These are phyloP conservation scores for Diploscapter pachys DNA, from an alignment of 1,140 invertebrate genomes.

Conservation along the genomic window DNA sequence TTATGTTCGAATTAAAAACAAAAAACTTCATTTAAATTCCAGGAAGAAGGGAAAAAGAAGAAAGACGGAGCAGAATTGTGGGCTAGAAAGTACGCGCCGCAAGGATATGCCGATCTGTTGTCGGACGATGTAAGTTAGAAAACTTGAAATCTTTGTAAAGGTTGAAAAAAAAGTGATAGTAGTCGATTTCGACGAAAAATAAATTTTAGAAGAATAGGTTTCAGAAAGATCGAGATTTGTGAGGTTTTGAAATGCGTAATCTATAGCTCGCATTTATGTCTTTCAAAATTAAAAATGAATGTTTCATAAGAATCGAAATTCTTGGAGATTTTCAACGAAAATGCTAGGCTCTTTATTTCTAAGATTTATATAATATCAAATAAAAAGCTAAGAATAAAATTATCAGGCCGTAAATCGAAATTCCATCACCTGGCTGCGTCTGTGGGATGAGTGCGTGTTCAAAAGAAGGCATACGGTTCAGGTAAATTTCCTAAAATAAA, in stretches of 20 bases:
- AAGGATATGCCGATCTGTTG: slow-evolving; percentile 78
- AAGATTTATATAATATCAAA: not conserved
- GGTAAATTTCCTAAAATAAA: not conserved
- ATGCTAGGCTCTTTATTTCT: no score
- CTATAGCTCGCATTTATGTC: no score
- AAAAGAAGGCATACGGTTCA: slow-evolving; percentile 12
- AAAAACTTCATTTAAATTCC: no score
- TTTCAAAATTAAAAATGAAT: no score
- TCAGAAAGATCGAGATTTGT: not conserved
- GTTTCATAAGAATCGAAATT: not conserved
- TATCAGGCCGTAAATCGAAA: slow-evolving; percentile 74
- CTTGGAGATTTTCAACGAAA: no score
- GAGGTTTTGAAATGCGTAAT: not conserved
- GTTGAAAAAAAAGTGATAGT: no score
- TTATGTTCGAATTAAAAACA: no score
- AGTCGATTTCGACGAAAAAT: no score
- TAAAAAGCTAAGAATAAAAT: not conserved
- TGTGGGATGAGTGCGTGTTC: slow-evolving; percentile 88
- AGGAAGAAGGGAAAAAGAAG: no score
- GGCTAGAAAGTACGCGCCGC: slow-evolving; percentile 87
- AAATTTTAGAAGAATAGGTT: no score
- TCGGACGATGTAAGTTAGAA: slow-evolving; percentile 73
- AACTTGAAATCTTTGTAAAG: no score
- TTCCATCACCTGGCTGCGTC: slow-evolving; percentile 83
- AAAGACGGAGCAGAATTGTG: slow-evolving; percentile 65